Evolutionary conservation across 2,888 invertebrate species (phyloP), one percentile per base, ranked within the genome.

Genomic region (Cataglyphis albicans): DNA sequence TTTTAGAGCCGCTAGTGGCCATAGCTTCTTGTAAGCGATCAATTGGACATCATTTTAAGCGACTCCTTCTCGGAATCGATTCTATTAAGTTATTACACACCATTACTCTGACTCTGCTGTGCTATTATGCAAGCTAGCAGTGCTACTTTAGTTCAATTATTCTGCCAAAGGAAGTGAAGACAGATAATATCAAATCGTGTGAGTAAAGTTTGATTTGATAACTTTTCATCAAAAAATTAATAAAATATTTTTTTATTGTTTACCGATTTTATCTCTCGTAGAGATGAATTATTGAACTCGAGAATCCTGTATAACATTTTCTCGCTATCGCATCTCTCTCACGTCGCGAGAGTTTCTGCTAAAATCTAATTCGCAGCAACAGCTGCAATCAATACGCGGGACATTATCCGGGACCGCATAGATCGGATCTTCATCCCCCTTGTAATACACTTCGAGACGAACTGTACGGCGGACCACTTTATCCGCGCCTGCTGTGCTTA

Each of bases 11-110:
- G 59, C 78, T 72, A 61, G 59, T 48, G 59, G 72, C 61, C 72
- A 72, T 44, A n/a, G 72, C 59, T 61, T 72, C 78, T 80, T 48
- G 59, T 44, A 72, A 80, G 44, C 25, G 44, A 80, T 80, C 78
- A 72, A 44, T 80, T 72, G 61, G 18, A 44, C 78, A 44, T 80
- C 78, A 35, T 35, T 61, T 72, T 59, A 72, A 72, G 41, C 59
- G 70, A 59, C 41, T 59, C 29, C 70, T 78, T 78, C 78, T 57
- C 32, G 21, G 70, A 70, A 78, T 70, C 57, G 70, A 78, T 78
- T 78, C 78, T 70, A 78, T 78, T 70, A 70, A 70, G 41, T 78
- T 59, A 70, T 78, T 70, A 68, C 21, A 68, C 21, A 44, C 78
- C 44, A 41, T 59, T 18, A 44, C 18, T 25, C 9, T 44, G 32